Base-by-base conservation (phyloP, 2,888 invertebrate species). In the Synergus japonicus region DNA sequence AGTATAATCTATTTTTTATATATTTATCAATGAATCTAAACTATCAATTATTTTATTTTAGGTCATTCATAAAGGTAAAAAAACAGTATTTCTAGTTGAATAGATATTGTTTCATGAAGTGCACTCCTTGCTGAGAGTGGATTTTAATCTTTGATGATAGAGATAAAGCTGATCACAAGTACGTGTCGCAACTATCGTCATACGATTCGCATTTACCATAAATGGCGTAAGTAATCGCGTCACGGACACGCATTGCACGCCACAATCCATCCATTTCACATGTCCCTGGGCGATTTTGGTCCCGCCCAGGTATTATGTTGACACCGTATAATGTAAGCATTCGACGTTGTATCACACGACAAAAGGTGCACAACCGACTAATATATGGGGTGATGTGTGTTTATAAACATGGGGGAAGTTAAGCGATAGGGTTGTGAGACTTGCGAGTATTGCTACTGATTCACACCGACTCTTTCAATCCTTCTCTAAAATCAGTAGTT, bases 301-400 rank as follows among this genome's bases (percentile, higher is more conserved):
- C 41, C 65, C 77, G 65, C 66, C 49, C 77, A 65, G 86, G 86
- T 86, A 86, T 86, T 84, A 79, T 80, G 81, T 83, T 86, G 73
- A 73, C 73, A 73, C 73, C 54, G 82, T 82, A 82, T 81, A 83
- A 82, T 78, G 77, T 81, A 80, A 58, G 77, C 79, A 78, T 78
- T 78, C 77, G 81, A 43, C n/a, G 73, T 54, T 73, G 54, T 73
- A 73, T 54, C 73, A 54, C 83, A 78, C 82, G 86, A 88, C 89
- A 88, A 89, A 88, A 89, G 89, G 85, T 87, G 73, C 73, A 73
- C 37, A 49, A 85, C 79, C 85, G 85, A 85, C 86, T 89, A 88
- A 88, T 87, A 87, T 73, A 29, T 83, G 79, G 85, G 84, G 82
- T 83, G 88, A 89, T 88, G 86, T 88, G 86, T 89, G 87, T 88